Evolutionary conservation across 2,888 invertebrate genomes (phyloP), one percentile per base, ranked within the genome.

Genomic region (Argyresthia goedartella): DNA sequence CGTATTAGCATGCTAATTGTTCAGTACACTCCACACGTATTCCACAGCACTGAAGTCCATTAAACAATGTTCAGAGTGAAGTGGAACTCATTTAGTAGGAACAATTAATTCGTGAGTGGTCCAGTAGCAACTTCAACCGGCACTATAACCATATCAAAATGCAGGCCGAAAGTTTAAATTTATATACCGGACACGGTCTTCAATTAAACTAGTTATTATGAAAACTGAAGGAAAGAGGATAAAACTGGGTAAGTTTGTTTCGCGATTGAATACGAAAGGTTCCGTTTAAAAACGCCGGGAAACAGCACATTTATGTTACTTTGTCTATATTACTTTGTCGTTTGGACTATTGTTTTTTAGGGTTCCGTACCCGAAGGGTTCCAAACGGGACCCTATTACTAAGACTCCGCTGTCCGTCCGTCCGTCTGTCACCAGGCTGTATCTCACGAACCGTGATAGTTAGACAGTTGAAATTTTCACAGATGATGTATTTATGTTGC

Each of bases 201-300:
- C 80, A 80, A 84, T 82, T 81, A 81, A 82, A 81, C 76, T 81
- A 79, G 77, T 80, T 80, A 76, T 75, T 78, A 80, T 76, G 75
- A 77, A 25, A 81, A 79, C 74, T 72, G 67, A 39, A 69, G 71
- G 69, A 78, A 81, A 79, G 25, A 25, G n/a, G n/a, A n/a, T n/a
- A n/a, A n/a, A 81, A 79, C 77, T 67, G 70, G 71, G 69, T 71
- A 73, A 80, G 76, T 76, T 75, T 73, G 2, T 36, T 36, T 36
- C 9, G 36, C 36, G 9, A 36, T 36, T 36, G 36, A 36, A 36
- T 36, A 3, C 35, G n/a, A n/a, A n/a, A n/a, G n/a, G n/a, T n/a
- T n/a, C n/a, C n/a, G n/a, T n/a, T n/a, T n/a, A n/a, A n/a, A n/a
- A n/a, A n/a, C n/a, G n/a, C n/a, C n/a, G n/a, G n/a, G n/a, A n/a